These are phyloP conservation scores for Proisotoma minuta DNA, from an alignment of 2,888 invertebrate genomes.

Conservation along the genomic window DNA sequence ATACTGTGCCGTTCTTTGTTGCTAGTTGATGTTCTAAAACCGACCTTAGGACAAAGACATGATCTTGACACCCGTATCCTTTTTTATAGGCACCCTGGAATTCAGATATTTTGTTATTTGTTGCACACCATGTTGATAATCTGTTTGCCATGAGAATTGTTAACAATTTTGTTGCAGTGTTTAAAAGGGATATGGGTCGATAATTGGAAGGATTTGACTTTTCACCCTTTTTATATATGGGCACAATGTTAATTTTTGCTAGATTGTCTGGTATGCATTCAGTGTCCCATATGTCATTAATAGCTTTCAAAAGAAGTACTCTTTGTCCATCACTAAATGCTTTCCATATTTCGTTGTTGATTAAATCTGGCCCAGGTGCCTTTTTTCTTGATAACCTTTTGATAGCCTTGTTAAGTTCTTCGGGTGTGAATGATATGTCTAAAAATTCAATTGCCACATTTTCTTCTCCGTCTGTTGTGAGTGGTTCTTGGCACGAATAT, in stretches of 20 bases:
- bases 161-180: constrained; percentile 4
- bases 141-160: background rate
- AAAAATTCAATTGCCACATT: too few relatives aligned
- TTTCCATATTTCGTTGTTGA: background rate
- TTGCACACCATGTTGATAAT: constrained; percentile 11
- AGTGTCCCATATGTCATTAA: background rate
- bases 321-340: background rate
- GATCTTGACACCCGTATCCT: constrained; percentile 17
- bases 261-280: background rate
- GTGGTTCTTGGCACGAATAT: too few relatives aligned
- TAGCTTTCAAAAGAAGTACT: background rate
- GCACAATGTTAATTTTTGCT: constrained; percentile 7
- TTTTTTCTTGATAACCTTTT: background rate
- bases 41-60: constrained; percentile 16
- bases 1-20: constrained; percentile 3
- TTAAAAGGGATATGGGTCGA: constrained; percentile 11
- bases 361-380: background rate
- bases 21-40: background rate
- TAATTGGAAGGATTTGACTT: background rate
- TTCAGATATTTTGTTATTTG: constrained; percentile 7
- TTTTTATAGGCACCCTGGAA: constrained; percentile 19
- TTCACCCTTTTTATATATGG: constrained; percentile 13
- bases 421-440: background rate
- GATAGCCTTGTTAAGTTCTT: background rate
- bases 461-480: too few relatives aligned